These are phyloP conservation scores for Chionodraco myersi DNA, from an alignment of 2,113 vertebrate species.

Conservation along the genomic window DNA sequence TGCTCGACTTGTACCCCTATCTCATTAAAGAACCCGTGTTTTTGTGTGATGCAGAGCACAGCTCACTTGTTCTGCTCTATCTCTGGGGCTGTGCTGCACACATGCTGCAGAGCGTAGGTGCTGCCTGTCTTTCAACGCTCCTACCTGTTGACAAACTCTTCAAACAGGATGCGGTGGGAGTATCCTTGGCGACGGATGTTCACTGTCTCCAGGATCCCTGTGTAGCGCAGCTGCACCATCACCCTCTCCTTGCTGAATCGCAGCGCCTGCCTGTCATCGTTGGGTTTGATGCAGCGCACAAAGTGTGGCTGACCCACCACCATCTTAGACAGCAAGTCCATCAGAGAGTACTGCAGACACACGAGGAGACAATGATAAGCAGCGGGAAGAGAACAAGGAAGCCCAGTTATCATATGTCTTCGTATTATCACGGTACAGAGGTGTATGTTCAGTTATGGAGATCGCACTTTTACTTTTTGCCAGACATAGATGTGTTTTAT, in stretches of 20 bases:
- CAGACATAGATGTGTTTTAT: not conserved
- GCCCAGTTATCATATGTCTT: not conserved
- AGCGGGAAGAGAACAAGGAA: not conserved
- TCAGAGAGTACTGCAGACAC: constrained; percentile 91
- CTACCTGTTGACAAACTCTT: constrained; percentile 96
- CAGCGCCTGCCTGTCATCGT: constrained; percentile 91
- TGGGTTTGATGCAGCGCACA: constrained; percentile 98
- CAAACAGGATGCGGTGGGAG: constrained; percentile 95
- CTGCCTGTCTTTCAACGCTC: constrained; percentile 7
- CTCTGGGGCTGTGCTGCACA: constrained; percentile 58
- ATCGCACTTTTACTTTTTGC: constrained; percentile 18
- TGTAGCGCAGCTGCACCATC: constrained; percentile 93
- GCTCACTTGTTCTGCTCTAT: constrained; percentile 62
- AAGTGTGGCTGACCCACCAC: constrained; percentile 98
- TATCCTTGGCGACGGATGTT: constrained; percentile 95
- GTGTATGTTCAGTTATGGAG: not conserved
- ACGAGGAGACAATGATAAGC: constrained; percentile 7
- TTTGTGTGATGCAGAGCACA: constrained; percentile 63
- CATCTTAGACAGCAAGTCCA: constrained; percentile 99
- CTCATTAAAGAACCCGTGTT: constrained; percentile 78
- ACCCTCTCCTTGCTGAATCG: constrained; percentile 90
- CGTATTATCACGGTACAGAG: constrained; percentile 8
- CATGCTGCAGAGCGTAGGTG: constrained; percentile 11
- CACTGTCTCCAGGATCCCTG: constrained; percentile 95
- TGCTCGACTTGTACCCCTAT: constrained; percentile 63